phyloP scores from a whole-genome alignment of 2,113 vertebrate genomes.

The Stigmatopora nigra region DNA sequence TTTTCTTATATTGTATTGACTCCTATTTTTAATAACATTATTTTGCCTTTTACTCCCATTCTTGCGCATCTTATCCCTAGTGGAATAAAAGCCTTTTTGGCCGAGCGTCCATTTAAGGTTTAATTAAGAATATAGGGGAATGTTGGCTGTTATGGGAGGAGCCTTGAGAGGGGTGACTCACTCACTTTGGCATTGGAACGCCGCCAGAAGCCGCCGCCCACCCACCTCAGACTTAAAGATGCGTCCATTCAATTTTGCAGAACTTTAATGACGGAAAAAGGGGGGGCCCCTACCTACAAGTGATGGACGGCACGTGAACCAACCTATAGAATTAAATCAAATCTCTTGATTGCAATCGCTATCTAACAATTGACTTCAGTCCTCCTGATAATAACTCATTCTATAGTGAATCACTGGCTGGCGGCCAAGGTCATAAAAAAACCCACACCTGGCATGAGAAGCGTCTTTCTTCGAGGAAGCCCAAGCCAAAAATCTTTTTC shows the following conservation, averaged over 20 bases:
- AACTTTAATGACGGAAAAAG: conserved; percentile 21
- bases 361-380: conserved; percentile 39
- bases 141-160: conserved; percentile 47
- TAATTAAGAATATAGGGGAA: conserved; percentile 68
- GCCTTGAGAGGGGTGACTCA: conserved; percentile 67
- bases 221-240: conserved; percentile 23
- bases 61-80: neutral
- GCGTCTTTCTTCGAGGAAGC: conserved; percentile 40
- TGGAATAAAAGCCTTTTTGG: conserved; percentile 25
- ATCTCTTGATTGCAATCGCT: conserved; percentile 42
- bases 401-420: conserved; percentile 41
- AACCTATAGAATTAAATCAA: conserved; percentile 36
- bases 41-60: neutral
- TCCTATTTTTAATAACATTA: neutral
- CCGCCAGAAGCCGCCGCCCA: conserved; percentile 41
- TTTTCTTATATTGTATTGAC: neutral
- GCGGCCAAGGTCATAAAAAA: conserved; percentile 43
- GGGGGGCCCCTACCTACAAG: conserved; percentile 22
- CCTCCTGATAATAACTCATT: conserved; percentile 28
- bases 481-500: conserved; percentile 7
- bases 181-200: conserved; percentile 41
- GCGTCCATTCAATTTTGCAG: conserved; percentile 29
- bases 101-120: conserved; percentile 49
- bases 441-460: conserved; percentile 44
- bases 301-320: conserved; percentile 9